These are phyloP conservation scores for Sciurus niger DNA, from an alignment of 2,113 vertebrate genomes.

Conservation along the genomic window DNA sequence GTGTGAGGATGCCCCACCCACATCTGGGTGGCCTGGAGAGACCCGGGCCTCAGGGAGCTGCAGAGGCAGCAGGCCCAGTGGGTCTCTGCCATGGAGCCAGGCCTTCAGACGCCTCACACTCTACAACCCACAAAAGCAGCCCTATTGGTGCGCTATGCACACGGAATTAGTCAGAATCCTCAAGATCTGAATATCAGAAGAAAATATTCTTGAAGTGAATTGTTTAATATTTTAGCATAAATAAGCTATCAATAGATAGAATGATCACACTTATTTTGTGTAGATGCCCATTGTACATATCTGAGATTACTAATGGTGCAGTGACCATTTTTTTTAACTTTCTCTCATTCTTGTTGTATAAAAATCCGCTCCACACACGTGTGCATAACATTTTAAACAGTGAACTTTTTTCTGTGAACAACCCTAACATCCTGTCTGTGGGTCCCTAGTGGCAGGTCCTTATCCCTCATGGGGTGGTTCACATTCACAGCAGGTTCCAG, in stretches of 20 bases:
- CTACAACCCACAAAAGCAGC: background rate
- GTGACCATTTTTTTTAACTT: background rate
- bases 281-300: background rate
- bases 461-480: rapidly evolving
- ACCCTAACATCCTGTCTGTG: background rate
- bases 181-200: background rate
- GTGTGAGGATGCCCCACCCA: too few species aligned
- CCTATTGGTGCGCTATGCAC: background rate
- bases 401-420: too few species aligned
- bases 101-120: background rate
- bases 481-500: background rate
- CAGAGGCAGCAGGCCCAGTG: too few species aligned
- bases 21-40: too few species aligned
- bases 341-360: background rate
- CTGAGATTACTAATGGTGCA: background rate
- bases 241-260: background rate
- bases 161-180: background rate
- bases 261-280: background rate
- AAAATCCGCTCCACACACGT: background rate
- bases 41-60: too few species aligned
- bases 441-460: too few species aligned
- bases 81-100: too few species aligned
- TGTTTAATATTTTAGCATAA: background rate
- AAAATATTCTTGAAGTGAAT: background rate
- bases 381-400: background rate